Evolutionary conservation across 1,140 invertebrate genomes (phyloP).

Genomic region (Pachypsylla venusta): DNA sequence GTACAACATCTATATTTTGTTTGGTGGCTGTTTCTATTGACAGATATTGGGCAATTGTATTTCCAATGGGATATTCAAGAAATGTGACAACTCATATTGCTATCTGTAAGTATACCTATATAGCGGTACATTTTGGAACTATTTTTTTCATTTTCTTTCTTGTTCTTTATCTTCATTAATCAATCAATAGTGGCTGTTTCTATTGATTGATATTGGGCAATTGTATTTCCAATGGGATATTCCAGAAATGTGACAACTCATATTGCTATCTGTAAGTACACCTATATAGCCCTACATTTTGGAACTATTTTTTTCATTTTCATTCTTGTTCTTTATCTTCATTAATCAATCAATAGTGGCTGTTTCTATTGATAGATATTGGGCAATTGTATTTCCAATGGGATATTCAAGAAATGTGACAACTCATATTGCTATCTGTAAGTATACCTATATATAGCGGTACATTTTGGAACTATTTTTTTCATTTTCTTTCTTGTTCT

Average conservation of each 20-base stretch:
- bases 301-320: too few relatives aligned
- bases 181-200: constrained; percentile 83
- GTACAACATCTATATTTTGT: constrained; percentile 83
- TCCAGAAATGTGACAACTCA: constrained; percentile 68
- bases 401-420: constrained; percentile 73
- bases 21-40: constrained; percentile 80
- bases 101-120: constrained; percentile 60
- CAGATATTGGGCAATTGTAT: constrained; percentile 79
- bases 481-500: too few relatives aligned
- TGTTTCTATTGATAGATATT: constrained; percentile 79
- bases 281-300: too few relatives aligned
- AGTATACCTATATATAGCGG: too few relatives aligned
- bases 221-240: constrained; percentile 77
- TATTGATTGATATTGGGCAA: constrained; percentile 83
- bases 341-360: too few relatives aligned
- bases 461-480: too few relatives aligned
- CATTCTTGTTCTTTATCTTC: too few relatives aligned
- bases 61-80: constrained; percentile 76
- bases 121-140: too few relatives aligned
- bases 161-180: too few relatives aligned
- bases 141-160: too few relatives aligned
- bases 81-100: constrained; percentile 70
- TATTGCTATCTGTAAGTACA: constrained; percentile 66
- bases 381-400: constrained; percentile 82
- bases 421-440: constrained; percentile 66